These are phyloP conservation scores for Sigmodon hispidus DNA, from an alignment of 2,113 vertebrate genomes.

Conservation along the genomic window DNA sequence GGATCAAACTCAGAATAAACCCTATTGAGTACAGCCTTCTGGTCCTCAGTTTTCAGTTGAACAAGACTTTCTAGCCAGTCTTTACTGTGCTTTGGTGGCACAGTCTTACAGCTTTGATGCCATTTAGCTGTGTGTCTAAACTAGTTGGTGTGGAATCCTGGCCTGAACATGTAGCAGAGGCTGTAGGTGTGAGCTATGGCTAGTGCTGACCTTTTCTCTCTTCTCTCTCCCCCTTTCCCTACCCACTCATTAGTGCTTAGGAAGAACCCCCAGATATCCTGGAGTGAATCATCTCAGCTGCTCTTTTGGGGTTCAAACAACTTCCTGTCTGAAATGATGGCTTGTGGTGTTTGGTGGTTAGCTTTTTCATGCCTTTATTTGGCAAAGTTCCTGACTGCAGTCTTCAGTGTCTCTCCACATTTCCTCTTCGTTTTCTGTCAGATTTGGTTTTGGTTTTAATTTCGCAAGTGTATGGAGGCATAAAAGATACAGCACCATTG, in stretches of 20 bases:
- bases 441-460: conserved; percentile 32
- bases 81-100: not conserved
- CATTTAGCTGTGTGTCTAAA: not conserved
- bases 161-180: not conserved
- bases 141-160: not conserved
- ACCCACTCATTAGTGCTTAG: not conserved
- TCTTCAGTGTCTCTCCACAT: not conserved
- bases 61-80: not conserved
- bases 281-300: not conserved
- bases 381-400: not conserved
- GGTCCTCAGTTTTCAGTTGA: not conserved
- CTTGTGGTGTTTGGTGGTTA: not conserved
- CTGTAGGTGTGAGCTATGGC: no score
- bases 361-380: conserved; percentile 43
- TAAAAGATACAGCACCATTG: not conserved
- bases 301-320: not conserved
- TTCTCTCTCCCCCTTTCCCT: not conserved
- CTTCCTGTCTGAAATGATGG: not conserved
- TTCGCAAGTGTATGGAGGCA: not conserved
- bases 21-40: not conserved
- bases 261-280: not conserved
- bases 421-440: conserved; percentile 1
- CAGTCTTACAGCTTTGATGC: not conserved
- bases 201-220: not conserved
- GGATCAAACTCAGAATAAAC: not conserved